These are phyloP conservation scores for Corvus hawaiiensis DNA, from an alignment of 2,113 vertebrate genomes.

Conservation along the genomic window DNA sequence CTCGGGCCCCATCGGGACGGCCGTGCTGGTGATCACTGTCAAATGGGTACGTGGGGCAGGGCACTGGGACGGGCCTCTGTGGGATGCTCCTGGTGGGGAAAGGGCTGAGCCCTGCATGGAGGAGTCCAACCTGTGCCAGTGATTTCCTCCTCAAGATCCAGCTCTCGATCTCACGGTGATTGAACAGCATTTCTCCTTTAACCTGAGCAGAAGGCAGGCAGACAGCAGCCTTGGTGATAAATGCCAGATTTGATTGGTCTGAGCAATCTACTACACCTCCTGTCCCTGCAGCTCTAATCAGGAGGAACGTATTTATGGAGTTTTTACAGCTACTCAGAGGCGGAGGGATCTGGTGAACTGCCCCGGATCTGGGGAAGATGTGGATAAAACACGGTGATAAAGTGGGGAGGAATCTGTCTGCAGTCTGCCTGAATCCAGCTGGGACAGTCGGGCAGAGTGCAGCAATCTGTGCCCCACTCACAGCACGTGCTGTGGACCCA, in stretches of 20 bases:
- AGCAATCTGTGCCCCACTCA: neutral
- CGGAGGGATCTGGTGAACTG: neutral
- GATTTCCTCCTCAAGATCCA: neutral
- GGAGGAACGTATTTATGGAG: neutral
- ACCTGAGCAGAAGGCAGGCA: neutral
- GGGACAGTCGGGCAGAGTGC: fast-evolving
- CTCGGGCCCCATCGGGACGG: constrained; percentile 91
- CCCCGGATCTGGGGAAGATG: neutral
- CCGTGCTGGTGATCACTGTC: constrained; percentile 85
- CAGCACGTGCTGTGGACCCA: neutral
- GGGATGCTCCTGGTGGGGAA: fast-evolving
- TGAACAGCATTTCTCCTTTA: neutral
- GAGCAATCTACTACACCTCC: neutral
- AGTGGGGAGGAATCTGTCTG: neutral
- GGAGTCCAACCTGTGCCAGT: fast-evolving
- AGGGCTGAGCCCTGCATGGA: neutral
- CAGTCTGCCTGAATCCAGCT: neutral
- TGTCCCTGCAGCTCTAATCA: neutral
- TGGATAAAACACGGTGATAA: neutral
- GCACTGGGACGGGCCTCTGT: fast-evolving
- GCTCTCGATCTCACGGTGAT: fast-evolving
- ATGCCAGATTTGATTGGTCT: neutral
- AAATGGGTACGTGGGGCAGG: constrained; percentile 83
- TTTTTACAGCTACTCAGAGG: neutral
- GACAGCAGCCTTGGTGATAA: neutral